Percentiles rank a stretch among this genome's conserved stretches.
phyloP scores from a whole-genome alignment of 2,888 invertebrate genomes.

The Melieria crassipennis region DNA sequence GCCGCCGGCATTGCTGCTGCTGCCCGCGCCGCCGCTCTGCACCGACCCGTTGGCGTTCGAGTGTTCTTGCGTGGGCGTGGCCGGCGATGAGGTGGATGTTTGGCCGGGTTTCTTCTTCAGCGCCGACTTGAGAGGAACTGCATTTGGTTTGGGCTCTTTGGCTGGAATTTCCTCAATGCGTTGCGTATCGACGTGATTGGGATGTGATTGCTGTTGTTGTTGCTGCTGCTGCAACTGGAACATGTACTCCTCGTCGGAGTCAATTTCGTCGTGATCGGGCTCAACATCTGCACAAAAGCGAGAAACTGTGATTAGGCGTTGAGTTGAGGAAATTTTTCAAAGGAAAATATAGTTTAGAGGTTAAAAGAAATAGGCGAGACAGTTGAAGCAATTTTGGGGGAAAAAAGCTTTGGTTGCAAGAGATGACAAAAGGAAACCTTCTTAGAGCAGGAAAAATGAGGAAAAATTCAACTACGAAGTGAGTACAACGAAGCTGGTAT shows the following conservation, averaged over 20 bases:
- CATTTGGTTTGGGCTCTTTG: slow-evolving; percentile 90
- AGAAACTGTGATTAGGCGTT: neutral
- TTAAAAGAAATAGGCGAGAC: neutral
- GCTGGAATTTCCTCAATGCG: slow-evolving; percentile 92
- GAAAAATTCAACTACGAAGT: too few relatives aligned
- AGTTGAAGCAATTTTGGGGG: neutral
- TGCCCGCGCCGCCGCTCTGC: slow-evolving; percentile 43
- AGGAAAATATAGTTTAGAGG: neutral
- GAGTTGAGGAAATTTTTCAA: neutral
- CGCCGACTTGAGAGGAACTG: slow-evolving; percentile 91
- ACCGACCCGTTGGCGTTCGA: slow-evolving; percentile 57
- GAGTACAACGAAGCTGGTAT: too few relatives aligned
- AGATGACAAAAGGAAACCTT: too few relatives aligned
- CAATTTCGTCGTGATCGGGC: slow-evolving; percentile 74
- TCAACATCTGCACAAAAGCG: slow-evolving; percentile 59
- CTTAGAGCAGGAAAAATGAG: too few relatives aligned
- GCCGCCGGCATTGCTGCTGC: slow-evolving; percentile 33
- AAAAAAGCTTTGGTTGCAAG: too few relatives aligned
- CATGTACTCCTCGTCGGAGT: slow-evolving; percentile 74
- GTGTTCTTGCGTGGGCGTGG: slow-evolving; percentile 78
- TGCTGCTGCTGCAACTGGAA: slow-evolving; percentile 71
- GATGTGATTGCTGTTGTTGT: slow-evolving; percentile 71
- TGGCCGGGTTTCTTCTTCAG: slow-evolving; percentile 80
- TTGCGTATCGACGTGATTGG: slow-evolving; percentile 80
- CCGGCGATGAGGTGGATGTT: slow-evolving; percentile 66